A percentile compares a stretch with the other conserved stretches of the same genome.
These are phyloP conservation scores for Aelia acuminata DNA, from an alignment of 2,888 invertebrate genomes.

Conservation along the genomic window DNA sequence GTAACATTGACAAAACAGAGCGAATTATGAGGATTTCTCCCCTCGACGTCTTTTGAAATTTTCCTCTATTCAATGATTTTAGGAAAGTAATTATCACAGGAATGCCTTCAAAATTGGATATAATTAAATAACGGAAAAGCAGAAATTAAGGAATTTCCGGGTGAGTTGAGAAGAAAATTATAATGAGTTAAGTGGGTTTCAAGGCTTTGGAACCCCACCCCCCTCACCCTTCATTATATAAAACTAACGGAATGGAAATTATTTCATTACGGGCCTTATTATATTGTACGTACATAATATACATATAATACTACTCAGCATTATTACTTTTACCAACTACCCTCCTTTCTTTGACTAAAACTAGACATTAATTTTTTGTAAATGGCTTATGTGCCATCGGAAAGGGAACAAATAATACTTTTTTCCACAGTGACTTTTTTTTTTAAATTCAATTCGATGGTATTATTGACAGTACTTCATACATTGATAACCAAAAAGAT, in stretches of 20 bases:
- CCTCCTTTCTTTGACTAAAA: no score
- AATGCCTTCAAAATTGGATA: not conserved
- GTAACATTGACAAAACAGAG: conserved; percentile 40
- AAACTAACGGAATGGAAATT: not conserved
- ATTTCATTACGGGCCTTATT: not conserved
- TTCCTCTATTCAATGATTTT: conserved; percentile 17
- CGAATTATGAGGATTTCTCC: conserved; percentile 26
- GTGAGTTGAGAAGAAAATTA: conserved; percentile 29
- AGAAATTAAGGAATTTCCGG: conserved; percentile 33
- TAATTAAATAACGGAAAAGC: conserved; percentile 41
- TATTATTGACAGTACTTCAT: no score
- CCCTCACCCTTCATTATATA: not conserved
- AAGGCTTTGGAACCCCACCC: not conserved
- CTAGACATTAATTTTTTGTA: no score
- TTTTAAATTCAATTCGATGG: no score
- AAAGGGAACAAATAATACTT: no score
- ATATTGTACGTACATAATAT: not conserved
- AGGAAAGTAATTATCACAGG: conserved; percentile 16
- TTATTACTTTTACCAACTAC: no score
- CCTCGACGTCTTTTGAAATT: conserved; percentile 2
- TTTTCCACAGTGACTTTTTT: no score
- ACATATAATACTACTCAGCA: no score
- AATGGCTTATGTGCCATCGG: no score
- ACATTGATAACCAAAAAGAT: no score
- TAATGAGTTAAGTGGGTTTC: conserved; percentile 31